A percentile compares a stretch with the other conserved stretches of the same genome.
These are phyloP conservation scores for Sorex maritimensis DNA, from an alignment of 2,797 vertebrate species.

Conservation along the genomic window DNA sequence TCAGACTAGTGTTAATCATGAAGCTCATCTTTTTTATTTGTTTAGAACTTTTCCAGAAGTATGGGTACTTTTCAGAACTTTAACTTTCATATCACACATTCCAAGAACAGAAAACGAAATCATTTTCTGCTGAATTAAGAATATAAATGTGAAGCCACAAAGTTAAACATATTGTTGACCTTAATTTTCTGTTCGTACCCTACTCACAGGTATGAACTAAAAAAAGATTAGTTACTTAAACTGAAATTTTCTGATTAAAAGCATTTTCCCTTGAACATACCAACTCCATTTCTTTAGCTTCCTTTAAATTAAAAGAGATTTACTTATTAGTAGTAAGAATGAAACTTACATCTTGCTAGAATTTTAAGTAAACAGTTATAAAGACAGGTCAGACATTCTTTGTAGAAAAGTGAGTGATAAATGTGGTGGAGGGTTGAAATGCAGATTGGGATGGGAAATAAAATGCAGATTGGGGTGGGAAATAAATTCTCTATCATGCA, in stretches of 20 bases:
- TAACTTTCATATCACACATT: conserved; percentile 53
- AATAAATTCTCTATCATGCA: conserved; percentile 13
- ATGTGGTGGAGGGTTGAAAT: not conserved
- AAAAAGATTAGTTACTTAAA: conserved; percentile 50
- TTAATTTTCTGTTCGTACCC: conserved; percentile 53
- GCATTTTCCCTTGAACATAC: conserved; percentile 61
- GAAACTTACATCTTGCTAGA: conserved; percentile 49
- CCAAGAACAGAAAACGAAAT: conserved; percentile 31
- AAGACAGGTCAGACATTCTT: conserved; percentile 38
- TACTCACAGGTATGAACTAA: conserved; percentile 51
- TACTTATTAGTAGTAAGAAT: conserved; percentile 53
- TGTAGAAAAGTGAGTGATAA: conserved; percentile 47
- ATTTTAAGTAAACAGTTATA: conserved; percentile 59
- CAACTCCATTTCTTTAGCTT: conserved; percentile 49
- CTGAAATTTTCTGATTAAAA: conserved; percentile 67
- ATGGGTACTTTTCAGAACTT: conserved; percentile 57
- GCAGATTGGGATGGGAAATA: not conserved
- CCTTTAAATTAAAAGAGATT: conserved; percentile 60
- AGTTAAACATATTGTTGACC: conserved; percentile 3
- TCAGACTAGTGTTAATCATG: conserved; percentile 73
- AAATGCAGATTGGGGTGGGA: not conserved
- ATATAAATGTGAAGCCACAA: conserved; percentile 65
- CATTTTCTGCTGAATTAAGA: conserved; percentile 72
- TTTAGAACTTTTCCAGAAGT: conserved; percentile 72
- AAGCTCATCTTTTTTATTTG: conserved; percentile 77